Percentiles rank a stretch among this genome's conserved stretches.
These are phyloP conservation scores for Hormaphis cornu DNA, from an alignment of 1,140 invertebrate genomes.

Conservation along the genomic window DNA sequence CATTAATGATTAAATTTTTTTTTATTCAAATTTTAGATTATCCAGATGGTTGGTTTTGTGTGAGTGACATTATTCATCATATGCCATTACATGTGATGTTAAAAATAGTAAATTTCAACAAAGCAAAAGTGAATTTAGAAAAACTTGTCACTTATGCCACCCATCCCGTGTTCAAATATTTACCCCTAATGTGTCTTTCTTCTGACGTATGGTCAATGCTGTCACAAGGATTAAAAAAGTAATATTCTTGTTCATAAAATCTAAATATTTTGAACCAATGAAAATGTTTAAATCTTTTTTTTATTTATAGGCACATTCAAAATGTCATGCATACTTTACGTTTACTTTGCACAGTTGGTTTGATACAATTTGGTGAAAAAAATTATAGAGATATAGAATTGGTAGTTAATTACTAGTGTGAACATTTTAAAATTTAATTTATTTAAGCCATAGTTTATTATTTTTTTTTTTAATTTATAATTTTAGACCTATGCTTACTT, in stretches of 20 bases:
- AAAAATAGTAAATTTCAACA: conserved; percentile 54
- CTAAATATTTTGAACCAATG: background rate
- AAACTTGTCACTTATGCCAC: conserved; percentile 45
- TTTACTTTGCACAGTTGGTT: conserved; percentile 55
- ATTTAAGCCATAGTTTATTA: background rate
- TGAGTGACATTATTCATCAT: conserved; percentile 60
- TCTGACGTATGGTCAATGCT: conserved; percentile 33
- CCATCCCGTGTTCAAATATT: conserved; percentile 59
- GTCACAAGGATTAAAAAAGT: conserved; percentile 28
- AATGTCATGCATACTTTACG: conserved; percentile 50
- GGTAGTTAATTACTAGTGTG: conserved; percentile 35
- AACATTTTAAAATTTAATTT: background rate
- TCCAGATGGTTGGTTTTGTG: conserved; percentile 62
- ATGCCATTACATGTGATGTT: conserved; percentile 64
- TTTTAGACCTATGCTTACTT: conserved; percentile 18
- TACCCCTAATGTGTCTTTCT: conserved; percentile 52
- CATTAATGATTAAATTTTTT: too few species aligned
- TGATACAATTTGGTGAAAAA: conserved; percentile 61
- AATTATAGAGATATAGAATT: conserved; percentile 59
- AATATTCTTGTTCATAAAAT: background rate
- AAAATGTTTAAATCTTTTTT: conserved; percentile 24
- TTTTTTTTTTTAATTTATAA: too few species aligned
- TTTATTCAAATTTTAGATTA: conserved; percentile 42
- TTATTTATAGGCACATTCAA: conserved; percentile 49
- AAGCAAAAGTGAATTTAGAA: conserved; percentile 50